Conservation (phyloP, 2,888 invertebrate genomes). For the Helicoverpa assulta region DNA sequence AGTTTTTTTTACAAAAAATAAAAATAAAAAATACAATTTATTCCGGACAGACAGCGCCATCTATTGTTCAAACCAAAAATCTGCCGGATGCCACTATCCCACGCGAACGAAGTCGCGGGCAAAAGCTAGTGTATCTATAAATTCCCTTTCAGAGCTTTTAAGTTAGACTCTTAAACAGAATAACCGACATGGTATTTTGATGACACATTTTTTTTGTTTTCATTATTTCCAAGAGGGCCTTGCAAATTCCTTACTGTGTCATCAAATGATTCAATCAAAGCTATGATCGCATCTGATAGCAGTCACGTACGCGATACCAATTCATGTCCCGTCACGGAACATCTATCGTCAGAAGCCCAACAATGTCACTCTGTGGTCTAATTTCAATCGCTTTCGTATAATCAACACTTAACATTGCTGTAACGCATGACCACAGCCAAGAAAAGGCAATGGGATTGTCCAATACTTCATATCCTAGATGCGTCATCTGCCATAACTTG, state of each 20-base stretch:
- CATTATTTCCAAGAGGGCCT: slow-evolving; percentile 9
- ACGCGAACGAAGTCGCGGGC: too few relatives aligned
- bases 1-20: too few relatives aligned
- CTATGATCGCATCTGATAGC: slow-evolving; percentile 38
- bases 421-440: slow-evolving; percentile 35
- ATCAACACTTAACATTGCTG: slow-evolving; percentile 57
- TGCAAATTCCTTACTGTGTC: slow-evolving; percentile 5
- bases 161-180: too few relatives aligned
- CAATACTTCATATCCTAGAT: slow-evolving; percentile 40
- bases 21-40: too few relatives aligned
- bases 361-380: slow-evolving; percentile 65
- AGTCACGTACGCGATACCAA: slow-evolving; percentile 53
- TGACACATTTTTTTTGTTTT: background rate
- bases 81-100: too few relatives aligned
- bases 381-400: slow-evolving; percentile 56
- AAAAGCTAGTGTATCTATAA: too few relatives aligned
- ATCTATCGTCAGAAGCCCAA: slow-evolving; percentile 50
- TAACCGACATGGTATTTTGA: too few relatives aligned
- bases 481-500: slow-evolving; percentile 46
- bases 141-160: too few relatives aligned
- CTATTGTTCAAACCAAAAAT: too few relatives aligned
- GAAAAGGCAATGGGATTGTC: slow-evolving; percentile 47
- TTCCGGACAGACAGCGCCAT: too few relatives aligned
- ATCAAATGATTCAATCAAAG: slow-evolving; percentile 28
- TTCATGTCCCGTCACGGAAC: slow-evolving; percentile 25